Evolutionary conservation across 2,797 vertebrate genomes (phyloP), one percentile per base, ranked within the genome.

Genomic region (Eremophila alpestris): DNA sequence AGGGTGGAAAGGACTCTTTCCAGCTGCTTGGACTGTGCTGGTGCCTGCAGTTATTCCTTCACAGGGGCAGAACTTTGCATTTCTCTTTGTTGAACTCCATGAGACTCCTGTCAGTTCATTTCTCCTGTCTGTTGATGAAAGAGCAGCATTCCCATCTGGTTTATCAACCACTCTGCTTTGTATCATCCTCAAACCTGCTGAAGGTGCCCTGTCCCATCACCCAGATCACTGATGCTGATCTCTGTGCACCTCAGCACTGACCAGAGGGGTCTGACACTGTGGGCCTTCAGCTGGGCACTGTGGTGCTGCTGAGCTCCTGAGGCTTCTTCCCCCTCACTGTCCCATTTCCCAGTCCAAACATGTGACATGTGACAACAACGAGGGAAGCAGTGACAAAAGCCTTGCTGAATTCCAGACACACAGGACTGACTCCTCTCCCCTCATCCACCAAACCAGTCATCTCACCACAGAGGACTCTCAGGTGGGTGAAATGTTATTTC

Each of bases 331-430:
- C 43, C 15, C 13, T 58, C 45, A 20, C n/a, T 13, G 10, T 26
- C 45, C 12, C 5, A 16, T 30, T 51, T 52, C 7, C 26, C 14
- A 48, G 40, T 7, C 22, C 52, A 41, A 17, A 10, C 4, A 8
- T 1, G 8, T 16, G 9, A 9, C 18, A 32, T 13, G 7, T 17
- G 14, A 82, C n/a, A 73, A 27, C 13, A 20, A 9, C 0, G 0
- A 7, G 27, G 46, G 17, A 32, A 30, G 9, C 48, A 65, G 30
- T 6, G 4, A 30, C 23, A 89, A 83, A 91, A 83, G 9, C 26
- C 11, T 58, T 55, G 36, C 17, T 69, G 36, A 63, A 83, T 48
- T 60, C 32, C 56, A 52, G 22, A 59, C 24, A 71, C 68, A 15
- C 32, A 20, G 12, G 12, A 73, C 1, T 5, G 1, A 17, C 27